Conservation (phyloP, 2,888 invertebrate species). For the Acleris laterana region DNA sequence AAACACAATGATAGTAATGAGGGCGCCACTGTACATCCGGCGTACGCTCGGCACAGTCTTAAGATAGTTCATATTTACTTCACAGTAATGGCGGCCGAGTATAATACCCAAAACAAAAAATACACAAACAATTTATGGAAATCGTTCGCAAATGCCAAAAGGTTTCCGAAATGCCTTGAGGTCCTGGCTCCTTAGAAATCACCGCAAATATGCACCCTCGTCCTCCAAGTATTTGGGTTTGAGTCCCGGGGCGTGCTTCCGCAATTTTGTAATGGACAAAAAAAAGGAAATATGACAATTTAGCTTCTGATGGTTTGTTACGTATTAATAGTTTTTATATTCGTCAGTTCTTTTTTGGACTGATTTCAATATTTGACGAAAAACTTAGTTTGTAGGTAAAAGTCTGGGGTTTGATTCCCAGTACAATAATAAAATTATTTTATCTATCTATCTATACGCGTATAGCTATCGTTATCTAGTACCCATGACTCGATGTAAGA, state of each 20-base stretch:
- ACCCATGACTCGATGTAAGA: too few relatives aligned
- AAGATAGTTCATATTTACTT: too few relatives aligned
- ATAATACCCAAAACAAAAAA: conserved; percentile 2
- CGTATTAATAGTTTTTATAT: not conserved
- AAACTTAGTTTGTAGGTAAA: too few relatives aligned
- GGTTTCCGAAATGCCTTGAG: conserved; percentile 15
- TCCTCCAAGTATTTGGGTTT: conserved; percentile 10
- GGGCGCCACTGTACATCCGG: too few relatives aligned
- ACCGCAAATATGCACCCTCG: conserved; percentile 35
- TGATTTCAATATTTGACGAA: not conserved
- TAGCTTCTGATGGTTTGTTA: not conserved
- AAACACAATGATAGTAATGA: too few relatives aligned
- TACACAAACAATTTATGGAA: conserved; percentile 16
- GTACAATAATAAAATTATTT: too few relatives aligned
- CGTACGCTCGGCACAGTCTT: too few relatives aligned
- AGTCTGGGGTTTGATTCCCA: too few relatives aligned
- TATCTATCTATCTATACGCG: too few relatives aligned
- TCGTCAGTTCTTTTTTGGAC: not conserved
- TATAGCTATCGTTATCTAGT: too few relatives aligned
- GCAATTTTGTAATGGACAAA: not conserved
- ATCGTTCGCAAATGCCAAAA: conserved; percentile 4
- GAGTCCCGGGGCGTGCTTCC: conserved; percentile 21
- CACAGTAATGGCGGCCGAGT: too few relatives aligned
- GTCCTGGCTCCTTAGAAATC: conserved; percentile 19
- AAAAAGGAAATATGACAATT: not conserved